These are phyloP conservation scores for Aptenodytes patagonicus DNA, from an alignment of 2,113 vertebrate species.

Conservation along the genomic window DNA sequence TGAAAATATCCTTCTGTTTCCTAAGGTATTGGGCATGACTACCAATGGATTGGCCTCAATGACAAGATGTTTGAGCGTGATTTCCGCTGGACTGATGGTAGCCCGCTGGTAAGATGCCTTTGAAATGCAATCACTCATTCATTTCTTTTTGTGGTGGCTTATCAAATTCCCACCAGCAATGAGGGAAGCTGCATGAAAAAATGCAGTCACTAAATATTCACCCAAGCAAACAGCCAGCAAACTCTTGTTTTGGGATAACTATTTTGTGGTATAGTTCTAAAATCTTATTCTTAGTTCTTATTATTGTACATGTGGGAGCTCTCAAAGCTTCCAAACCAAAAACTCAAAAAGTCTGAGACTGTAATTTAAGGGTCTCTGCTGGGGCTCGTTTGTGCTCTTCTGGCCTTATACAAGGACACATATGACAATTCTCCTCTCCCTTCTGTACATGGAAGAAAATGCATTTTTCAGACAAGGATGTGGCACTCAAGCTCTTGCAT, in stretches of 20 bases:
- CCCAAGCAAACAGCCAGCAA: not conserved
- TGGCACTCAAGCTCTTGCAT: not conserved
- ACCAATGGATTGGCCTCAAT: slow-evolving; percentile 98
- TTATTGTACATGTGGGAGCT: not conserved
- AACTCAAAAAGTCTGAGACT: not conserved
- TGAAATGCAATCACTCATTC: not conserved
- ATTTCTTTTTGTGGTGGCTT: not conserved
- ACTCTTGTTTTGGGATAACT: not conserved
- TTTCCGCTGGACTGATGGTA: slow-evolving; percentile 96
- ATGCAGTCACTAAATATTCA: not conserved
- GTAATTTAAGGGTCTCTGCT: not conserved
- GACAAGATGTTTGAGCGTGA: slow-evolving; percentile 98
- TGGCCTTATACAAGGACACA: not conserved
- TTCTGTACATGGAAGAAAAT: not conserved
- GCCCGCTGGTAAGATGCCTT: slow-evolving; percentile 84
- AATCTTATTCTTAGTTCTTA: not conserved
- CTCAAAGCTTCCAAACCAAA: not conserved
- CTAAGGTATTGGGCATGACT: slow-evolving; percentile 93
- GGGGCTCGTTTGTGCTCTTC: not conserved
- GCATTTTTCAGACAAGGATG: not conserved
- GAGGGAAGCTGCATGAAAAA: not conserved
- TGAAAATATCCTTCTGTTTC: slow-evolving; percentile 44
- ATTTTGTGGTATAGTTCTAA: not conserved
- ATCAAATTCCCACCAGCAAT: not conserved
- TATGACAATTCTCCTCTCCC: not conserved